A percentile compares a stretch with the other conserved stretches of the same genome.
Evolutionary conservation across 2,888 invertebrate genomes (phyloP).

Genomic region (Petrophora chlorosata): DNA sequence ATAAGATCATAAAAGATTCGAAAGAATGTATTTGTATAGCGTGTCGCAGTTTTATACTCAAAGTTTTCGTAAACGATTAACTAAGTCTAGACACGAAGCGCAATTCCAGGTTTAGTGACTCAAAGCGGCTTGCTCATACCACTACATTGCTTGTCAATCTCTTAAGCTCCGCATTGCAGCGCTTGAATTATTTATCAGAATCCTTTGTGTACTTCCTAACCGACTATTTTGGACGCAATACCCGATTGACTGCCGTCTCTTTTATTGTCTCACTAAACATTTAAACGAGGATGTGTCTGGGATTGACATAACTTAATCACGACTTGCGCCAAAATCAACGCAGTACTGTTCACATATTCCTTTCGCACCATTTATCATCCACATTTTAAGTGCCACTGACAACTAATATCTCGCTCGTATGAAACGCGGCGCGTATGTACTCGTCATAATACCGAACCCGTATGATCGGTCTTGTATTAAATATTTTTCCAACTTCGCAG

Average conservation of each 20-base stretch:
- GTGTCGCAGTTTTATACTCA: not conserved
- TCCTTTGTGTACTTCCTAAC: slow-evolving; percentile 61
- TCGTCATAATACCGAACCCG: slow-evolving; percentile 9
- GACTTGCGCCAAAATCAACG: slow-evolving; percentile 36
- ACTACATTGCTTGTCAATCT: slow-evolving; percentile 60
- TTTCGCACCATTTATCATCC: slow-evolving; percentile 46
- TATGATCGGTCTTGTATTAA: slow-evolving; percentile 35
- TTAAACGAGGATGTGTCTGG: slow-evolving; percentile 38
- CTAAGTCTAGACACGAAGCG: slow-evolving; percentile 25
- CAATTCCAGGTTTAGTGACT: slow-evolving; percentile 27
- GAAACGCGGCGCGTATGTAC: slow-evolving; percentile 1
- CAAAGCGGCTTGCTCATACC: slow-evolving; percentile 20
- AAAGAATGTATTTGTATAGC: too few species aligned
- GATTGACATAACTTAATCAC: slow-evolving; percentile 49
- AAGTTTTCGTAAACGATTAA: not conserved
- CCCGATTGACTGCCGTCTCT: slow-evolving; percentile 47
- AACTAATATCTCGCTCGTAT: slow-evolving; percentile 29
- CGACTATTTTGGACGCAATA: slow-evolving; percentile 51
- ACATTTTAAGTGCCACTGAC: slow-evolving; percentile 37
- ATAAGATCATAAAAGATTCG: not conserved
- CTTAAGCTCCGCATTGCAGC: slow-evolving; percentile 74
- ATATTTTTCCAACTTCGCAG: slow-evolving; percentile 39
- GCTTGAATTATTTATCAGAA: slow-evolving; percentile 77
- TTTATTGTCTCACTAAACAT: slow-evolving; percentile 50
- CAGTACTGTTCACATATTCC: slow-evolving; percentile 34